A percentile compares a stretch with the other conserved stretches of the same genome.
Conservation (phyloP, 2,888 invertebrate genomes). For the Archaeoteleia sp. region DNA sequence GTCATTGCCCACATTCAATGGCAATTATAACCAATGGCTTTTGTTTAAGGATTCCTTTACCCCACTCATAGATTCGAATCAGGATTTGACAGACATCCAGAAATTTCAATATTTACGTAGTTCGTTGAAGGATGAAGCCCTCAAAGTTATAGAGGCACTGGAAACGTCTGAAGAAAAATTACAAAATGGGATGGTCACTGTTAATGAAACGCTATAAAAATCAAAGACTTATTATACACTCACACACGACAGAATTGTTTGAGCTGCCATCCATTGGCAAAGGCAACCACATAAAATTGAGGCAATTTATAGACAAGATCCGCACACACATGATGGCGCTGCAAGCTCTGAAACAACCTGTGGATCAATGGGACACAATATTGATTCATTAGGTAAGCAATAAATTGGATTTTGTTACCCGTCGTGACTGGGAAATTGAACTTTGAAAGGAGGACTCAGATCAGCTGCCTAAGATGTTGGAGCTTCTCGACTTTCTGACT, state of each 20-base stretch:
- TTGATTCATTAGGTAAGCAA: constrained; percentile 55
- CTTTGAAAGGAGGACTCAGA: constrained; percentile 1
- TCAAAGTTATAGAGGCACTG: constrained; percentile 1
- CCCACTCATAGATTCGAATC: neutral
- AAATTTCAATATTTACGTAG: constrained; percentile 6
- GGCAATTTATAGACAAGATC: no score
- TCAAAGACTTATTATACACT: no score
- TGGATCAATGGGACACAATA: constrained; percentile 56
- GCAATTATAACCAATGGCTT: constrained; percentile 1
- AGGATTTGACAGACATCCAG: neutral
- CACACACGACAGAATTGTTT: no score
- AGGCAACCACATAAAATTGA: no score
- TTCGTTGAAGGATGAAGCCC: constrained; percentile 1
- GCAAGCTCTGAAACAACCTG: constrained; percentile 53
- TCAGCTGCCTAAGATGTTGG: no score
- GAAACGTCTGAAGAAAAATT: neutral
- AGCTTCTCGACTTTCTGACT: no score
- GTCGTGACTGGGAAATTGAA: constrained; percentile 56
- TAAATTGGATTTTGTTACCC: no score
- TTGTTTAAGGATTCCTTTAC: constrained; percentile 9
- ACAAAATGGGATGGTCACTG: no score
- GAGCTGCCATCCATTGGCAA: no score
- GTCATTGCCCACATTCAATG: neutral
- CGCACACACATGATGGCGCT: constrained; percentile 51
- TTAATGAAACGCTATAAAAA: neutral